Percentiles rank a stretch among this genome's conserved stretches.
Evolutionary conservation across 2,888 invertebrate species (phyloP).

Genomic region (Orchestes rusci): DNA sequence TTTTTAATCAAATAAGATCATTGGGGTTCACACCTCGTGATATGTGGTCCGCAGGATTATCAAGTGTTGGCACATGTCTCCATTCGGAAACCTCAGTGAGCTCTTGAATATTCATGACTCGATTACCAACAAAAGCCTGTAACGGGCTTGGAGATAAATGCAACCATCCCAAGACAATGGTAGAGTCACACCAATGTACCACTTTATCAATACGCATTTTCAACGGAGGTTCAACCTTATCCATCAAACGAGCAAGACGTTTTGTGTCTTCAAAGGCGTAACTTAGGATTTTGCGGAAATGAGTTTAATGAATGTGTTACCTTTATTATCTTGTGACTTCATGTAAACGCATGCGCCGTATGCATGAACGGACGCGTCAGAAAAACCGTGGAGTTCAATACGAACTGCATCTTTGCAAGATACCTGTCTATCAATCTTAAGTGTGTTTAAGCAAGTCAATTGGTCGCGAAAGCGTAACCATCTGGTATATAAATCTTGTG

Average conservation of each 20-base stretch:
- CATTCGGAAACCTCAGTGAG: conserved; percentile 5
- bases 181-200: conserved; percentile 22
- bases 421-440: conserved; percentile 16
- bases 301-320: conserved; percentile 13
- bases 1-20: not conserved
- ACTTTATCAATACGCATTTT: not conserved
- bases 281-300: conserved; percentile 22
- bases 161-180: conserved; percentile 23
- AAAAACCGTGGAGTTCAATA: conserved; percentile 22
- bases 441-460: conserved; percentile 17
- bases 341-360: conserved; percentile 21
- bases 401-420: conserved; percentile 9
- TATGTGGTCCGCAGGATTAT: conserved; percentile 12
- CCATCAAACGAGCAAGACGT: conserved; percentile 6
- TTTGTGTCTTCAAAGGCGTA: conserved; percentile 17
- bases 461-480: conserved; percentile 16
- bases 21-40: conserved; percentile 11
- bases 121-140: conserved; percentile 14
- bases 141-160: conserved; percentile 6
- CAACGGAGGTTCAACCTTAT: conserved; percentile 1
- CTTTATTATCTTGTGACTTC: conserved; percentile 10
- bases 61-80: conserved; percentile 14
- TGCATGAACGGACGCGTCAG: conserved; percentile 16
- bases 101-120: conserved; percentile 12
- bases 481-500: conserved; percentile 8